Evolutionary conservation across 2,797 vertebrate genomes (phyloP), one percentile per base, ranked within the genome.

Genomic region (Sarcoramphus papa): DNA sequence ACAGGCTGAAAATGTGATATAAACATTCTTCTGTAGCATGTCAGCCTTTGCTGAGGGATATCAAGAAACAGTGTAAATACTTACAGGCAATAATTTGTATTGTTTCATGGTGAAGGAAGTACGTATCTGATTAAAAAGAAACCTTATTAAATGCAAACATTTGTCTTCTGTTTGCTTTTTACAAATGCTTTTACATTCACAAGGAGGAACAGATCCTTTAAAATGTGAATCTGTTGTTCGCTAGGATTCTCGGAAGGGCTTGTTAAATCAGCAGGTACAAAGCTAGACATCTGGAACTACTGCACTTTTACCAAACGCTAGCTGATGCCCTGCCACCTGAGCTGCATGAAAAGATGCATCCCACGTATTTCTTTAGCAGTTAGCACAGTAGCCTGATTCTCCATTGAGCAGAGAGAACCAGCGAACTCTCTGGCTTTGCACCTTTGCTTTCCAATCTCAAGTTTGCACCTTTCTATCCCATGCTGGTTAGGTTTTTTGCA

Each of bases 391-490:
- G 70, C 74, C 80, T 81, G 43, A 21, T 24, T 62, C 62, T 93
- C 73, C 8, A 3, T 60, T 81, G 74, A 91, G 60, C 67, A 91
- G 82, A 83, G 86, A 91, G 92, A 92, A 62, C 90, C 41, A 85
- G 92, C 50, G 56, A 91, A 74, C 75, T 86, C 81, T 84, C 92
- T 92, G 92, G 96, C 96, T 95, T 97, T 95, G 54, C 93, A 93
- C 87, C 91, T 91, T 67, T 87, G 79, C 94, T 94, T 97, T 97
- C 85, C 91, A 82, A 47, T 80, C 91, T 90, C 85, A 96, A 85
- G 88, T 72, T 75, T 91, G 88, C 86, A 72, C 76, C 88, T 91
- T 94, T 94, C 91, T 91, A 63, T 85, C 63, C 93, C 68, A 21
- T 83, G 90, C 85, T 90, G 82, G 51, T 67, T 83, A 82, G 95